Conservation (phyloP, 2,797 vertebrate genomes). For the Sylvia borin region DNA sequence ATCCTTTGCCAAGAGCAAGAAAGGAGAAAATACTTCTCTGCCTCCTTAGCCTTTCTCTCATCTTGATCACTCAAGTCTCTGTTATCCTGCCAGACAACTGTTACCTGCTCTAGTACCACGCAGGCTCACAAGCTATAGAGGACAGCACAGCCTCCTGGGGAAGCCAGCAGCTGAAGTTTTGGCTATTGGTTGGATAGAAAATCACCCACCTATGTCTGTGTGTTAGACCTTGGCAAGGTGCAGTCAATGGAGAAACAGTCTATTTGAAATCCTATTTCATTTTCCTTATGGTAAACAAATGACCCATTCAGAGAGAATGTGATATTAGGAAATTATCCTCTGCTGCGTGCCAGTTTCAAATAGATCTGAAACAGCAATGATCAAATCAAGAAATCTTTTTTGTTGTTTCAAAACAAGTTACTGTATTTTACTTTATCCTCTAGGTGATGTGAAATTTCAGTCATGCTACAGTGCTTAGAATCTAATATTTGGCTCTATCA, state of each 20-base stretch:
- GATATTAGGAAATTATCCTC: background rate
- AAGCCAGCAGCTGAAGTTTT: background rate
- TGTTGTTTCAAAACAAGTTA: background rate
- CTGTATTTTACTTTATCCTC: background rate
- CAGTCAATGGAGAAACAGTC: background rate
- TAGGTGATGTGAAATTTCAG: background rate
- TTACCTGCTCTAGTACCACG: background rate
- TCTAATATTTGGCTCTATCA: background rate
- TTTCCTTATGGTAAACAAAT: constrained; percentile 6
- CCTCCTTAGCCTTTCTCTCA: background rate
- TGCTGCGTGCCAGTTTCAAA: background rate
- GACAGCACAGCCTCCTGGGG: background rate
- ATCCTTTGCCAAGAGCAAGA: constrained; percentile 12
- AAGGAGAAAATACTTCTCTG: background rate
- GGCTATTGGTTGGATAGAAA: background rate
- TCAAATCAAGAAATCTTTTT: background rate
- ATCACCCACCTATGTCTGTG: background rate
- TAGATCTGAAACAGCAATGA: background rate
- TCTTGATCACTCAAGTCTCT: background rate
- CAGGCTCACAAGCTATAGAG: background rate
- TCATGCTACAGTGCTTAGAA: background rate
- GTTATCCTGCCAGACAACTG: background rate
- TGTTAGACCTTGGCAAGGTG: background rate
- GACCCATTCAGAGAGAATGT: background rate
- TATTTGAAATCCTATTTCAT: background rate